Evolutionary conservation across 1,140 invertebrate species (phyloP).

Genomic region (Drosophila paulistorum): DNA sequence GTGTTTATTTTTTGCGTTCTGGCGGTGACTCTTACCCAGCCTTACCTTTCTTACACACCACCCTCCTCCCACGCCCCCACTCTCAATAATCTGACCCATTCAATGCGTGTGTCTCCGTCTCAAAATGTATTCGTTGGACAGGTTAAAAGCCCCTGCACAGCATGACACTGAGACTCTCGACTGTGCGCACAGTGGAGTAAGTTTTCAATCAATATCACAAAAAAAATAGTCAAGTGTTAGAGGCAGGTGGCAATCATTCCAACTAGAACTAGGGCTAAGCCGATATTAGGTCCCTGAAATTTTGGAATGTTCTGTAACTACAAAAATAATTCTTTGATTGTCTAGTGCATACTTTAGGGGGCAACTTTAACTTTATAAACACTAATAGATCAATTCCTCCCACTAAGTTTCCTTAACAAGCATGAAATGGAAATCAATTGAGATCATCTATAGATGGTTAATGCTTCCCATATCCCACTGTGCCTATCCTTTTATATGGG

Average conservation of each 20-base stretch:
- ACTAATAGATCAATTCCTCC: no score
- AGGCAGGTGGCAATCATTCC: no score
- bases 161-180: constrained; percentile 43
- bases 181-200: constrained; percentile 41
- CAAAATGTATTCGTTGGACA: constrained; percentile 30
- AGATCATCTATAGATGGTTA: no score
- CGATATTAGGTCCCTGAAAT: no score
- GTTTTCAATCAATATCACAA: neutral
- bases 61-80: neutral
- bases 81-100: constrained; percentile 16
- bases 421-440: no score
- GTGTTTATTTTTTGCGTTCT: constrained; percentile 42
- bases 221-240: no score
- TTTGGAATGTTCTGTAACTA: no score
- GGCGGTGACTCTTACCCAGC: neutral
- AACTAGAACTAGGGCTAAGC: no score
- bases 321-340: no score
- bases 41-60: neutral
- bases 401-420: no score
- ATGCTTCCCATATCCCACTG: constrained; percentile 40
- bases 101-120: constrained; percentile 17
- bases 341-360: no score
- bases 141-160: constrained; percentile 55
- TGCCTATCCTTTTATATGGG: constrained; percentile 38
- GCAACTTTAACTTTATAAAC: no score